Percentiles rank a stretch among this genome's conserved stretches.
These are phyloP conservation scores for Drosophila nigricruria DNA, from an alignment of 2,888 invertebrate genomes.

Conservation along the genomic window DNA sequence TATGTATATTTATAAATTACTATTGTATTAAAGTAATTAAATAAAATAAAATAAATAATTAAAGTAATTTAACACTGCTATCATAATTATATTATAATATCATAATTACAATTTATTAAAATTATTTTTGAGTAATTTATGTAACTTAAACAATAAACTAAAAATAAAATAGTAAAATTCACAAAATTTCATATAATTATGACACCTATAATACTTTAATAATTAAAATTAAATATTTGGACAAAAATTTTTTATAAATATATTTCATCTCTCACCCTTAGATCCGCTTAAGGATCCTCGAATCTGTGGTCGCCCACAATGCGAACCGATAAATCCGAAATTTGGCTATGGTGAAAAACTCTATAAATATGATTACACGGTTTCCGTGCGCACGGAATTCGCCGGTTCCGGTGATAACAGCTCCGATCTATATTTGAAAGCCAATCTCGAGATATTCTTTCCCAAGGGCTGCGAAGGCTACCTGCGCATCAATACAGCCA, in stretches of 20 bases:
- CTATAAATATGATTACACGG: constrained; percentile 90
- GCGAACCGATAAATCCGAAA: constrained; percentile 84
- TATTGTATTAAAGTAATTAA: neutral
- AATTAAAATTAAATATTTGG: neutral
- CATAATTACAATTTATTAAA: neutral
- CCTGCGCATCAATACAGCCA: constrained; percentile 88
- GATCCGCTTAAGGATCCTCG: constrained; percentile 91
- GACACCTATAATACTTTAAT: no score
- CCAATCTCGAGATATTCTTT: constrained; percentile 88
- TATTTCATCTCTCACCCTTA: constrained; percentile 75
- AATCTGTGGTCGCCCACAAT: constrained; percentile 90
- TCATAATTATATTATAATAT: no score
- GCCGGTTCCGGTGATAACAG: constrained; percentile 90
- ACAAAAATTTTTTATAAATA: neutral
- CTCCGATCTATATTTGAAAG: constrained; percentile 89
- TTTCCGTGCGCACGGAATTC: constrained; percentile 90
- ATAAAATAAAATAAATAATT: neutral
- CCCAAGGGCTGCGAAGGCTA: constrained; percentile 90
- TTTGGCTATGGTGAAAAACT: constrained; percentile 79
- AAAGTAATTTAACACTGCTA: no score
- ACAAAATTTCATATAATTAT: no score
- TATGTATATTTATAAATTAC: no score
- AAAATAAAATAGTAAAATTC: no score
- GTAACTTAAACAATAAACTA: no score
- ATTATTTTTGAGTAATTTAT: no score